phyloP scores from a whole-genome alignment of 2,888 invertebrate genomes.

The Xestia rhomboidea region DNA sequence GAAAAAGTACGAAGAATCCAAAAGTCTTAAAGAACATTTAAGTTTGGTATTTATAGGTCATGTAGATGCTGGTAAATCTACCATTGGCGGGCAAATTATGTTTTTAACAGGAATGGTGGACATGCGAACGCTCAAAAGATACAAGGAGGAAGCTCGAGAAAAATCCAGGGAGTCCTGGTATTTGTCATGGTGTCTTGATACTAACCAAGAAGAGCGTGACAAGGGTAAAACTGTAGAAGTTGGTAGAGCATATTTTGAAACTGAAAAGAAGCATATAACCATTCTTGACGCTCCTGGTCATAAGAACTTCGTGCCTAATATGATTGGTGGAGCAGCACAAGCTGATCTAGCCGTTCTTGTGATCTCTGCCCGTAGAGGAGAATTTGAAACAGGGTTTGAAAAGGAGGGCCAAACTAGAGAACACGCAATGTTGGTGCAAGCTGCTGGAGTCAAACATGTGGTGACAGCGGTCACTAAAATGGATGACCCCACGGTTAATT shows the following conservation, averaged over 20 bases:
- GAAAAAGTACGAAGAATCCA: constrained; percentile 1
- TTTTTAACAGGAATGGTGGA: constrained; percentile 22
- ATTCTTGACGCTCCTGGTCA: constrained; percentile 99
- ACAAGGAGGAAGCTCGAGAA: constrained; percentile 91
- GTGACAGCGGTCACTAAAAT: constrained; percentile 16
- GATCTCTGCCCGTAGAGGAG: constrained; percentile 99
- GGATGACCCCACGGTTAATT: constrained; percentile 32
- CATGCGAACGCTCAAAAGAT: background rate
- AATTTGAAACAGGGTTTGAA: constrained; percentile 99
- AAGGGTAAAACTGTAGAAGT: constrained; percentile 99
- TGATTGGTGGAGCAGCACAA: constrained; percentile 99
- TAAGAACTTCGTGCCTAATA: constrained; percentile 99
- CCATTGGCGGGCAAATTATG: constrained; percentile 32
- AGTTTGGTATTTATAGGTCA: constrained; percentile 24
- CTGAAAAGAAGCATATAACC: constrained; percentile 99
- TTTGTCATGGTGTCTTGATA: constrained; percentile 99
- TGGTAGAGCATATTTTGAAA: constrained; percentile 99
- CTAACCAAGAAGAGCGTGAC: constrained; percentile 98
- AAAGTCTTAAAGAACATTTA: constrained; percentile 24
- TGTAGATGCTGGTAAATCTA: constrained; percentile 38
- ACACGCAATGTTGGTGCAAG: constrained; percentile 92
- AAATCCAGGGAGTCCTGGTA: constrained; percentile 99
- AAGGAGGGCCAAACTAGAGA: constrained; percentile 99
- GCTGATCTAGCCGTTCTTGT: constrained; percentile 99
- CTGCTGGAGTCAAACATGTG: constrained; percentile 22